These are phyloP conservation scores for Neoarius graeffei DNA, from an alignment of 2,113 vertebrate genomes.

Conservation along the genomic window DNA sequence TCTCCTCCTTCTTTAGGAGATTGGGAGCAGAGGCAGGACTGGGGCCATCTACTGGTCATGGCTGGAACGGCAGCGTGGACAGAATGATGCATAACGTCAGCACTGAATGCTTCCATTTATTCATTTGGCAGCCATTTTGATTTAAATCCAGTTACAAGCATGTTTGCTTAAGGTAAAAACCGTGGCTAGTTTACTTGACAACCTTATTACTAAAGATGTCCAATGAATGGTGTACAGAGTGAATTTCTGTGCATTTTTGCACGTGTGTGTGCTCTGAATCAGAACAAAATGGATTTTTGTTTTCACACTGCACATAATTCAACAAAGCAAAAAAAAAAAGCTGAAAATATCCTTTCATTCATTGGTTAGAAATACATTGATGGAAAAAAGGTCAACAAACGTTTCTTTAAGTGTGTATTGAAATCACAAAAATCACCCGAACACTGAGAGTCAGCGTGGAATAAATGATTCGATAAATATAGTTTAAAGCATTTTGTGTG, in stretches of 20 bases:
- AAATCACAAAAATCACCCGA: neutral
- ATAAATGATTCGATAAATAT: no score
- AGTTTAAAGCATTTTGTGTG: neutral
- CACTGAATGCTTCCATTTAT: neutral
- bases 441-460: no score
- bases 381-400: no score
- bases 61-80: neutral
- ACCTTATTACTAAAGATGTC: neutral
- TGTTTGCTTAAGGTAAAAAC: neutral
- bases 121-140: neutral
- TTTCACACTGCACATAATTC: no score
- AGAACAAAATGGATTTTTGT: no score
- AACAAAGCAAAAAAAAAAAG: no score
- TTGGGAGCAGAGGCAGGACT: neutral
- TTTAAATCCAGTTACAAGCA: neutral
- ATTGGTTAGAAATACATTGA: no score
- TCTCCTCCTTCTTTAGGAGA: neutral
- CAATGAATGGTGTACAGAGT: neutral
- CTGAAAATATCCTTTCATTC: no score
- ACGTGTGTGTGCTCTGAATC: no score
- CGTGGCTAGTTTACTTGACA: no score
- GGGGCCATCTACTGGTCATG: conserved; percentile 32
- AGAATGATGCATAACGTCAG: neutral
- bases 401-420: no score
- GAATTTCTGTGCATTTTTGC: no score